Base-by-base conservation (phyloP, 1,140 invertebrate species). In the Oppia nitens region DNA sequence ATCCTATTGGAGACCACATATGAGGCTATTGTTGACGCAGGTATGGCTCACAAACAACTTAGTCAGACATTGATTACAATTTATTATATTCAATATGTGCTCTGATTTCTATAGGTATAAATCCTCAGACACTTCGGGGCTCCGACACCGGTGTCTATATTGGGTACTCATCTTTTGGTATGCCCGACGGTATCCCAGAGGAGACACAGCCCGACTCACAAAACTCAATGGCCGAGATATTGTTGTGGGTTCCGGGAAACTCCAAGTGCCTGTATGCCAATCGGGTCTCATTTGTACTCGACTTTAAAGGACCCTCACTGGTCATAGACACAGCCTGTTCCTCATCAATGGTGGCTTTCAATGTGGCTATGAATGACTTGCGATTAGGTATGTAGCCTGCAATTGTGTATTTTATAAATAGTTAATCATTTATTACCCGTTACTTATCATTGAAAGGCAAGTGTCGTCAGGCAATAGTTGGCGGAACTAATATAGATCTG, bases 241-340 rank as follows among this genome's bases (percentile, higher is more conserved):
- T 73, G 86, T 82, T 29, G 75, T 97, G 63, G 91, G 85, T 2
- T 93, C 92, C 23, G 93, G 89, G 71, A 83, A 83, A 55, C 76
- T 87, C 45, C 85, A 89, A 26, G 96, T 97, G 92, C 93, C 96
- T 98, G 92, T 94, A 96, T 71, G 80, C 91, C 47, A 97, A 97
- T 71, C 80, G 94, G 67, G 79, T 98, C 29, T 95, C 91, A 0
- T 98, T 83, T 74, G 84, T 87, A 14, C 96, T 94, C 73, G 89
- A 96, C 66, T 85, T 94, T 60, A 83, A 74, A 67, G 77, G 75
- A 74, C 92, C 92, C 1, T 94, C 88, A 71, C 93, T 84, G 70
- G 82, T 87, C 2, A 72, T 95, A 2, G 92, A 97, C 72, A 94
- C 92, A 9, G 92, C 92, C 0, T 97, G 92, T 72, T 94, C 90